Base-by-base conservation (phyloP, 2,888 invertebrate genomes). In the Lasioglossum lativentre region DNA sequence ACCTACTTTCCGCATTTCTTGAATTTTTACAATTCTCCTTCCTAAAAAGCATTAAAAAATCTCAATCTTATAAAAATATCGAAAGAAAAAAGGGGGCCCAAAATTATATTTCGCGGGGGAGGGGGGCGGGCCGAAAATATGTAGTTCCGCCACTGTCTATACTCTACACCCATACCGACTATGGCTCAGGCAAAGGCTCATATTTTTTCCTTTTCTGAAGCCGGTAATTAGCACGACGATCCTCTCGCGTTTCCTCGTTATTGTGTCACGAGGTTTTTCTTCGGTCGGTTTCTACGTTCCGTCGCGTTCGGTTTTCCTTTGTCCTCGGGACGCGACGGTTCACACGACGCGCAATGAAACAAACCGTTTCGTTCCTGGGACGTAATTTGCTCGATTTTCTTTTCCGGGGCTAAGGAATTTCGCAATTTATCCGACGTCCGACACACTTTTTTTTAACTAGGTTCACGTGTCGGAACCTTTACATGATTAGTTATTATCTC, bases 161-260 rank as follows among this genome's bases (percentile, higher is more conserved):
- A 30, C 30, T n/a, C 63, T 5, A 30, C 16, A 16, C n/a, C n/a
- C n/a, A n/a, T n/a, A n/a, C n/a, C n/a, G n/a, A n/a, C n/a, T n/a
- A n/a, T n/a, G n/a, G n/a, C n/a, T n/a, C n/a, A n/a, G n/a, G n/a
- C n/a, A n/a, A n/a, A n/a, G n/a, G n/a, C n/a, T n/a, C n/a, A n/a
- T 16, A 63, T 70, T 42, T 42, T 42, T 71, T 71, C 27, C 27
- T 42, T 52, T 73, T 52, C 10, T 34, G 14, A 83, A 86, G 66
- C n/a, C 59, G 68, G 76, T 86, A 89, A 89, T 89, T 89, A 90
- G 71, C 63, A 66, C 56, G 79, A 74, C 75, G 77, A 68, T 85
- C 74, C n/a, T n/a, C 82, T 80, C 68, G 66, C 71, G 70, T 90
- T 89, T 89, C 88, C 88, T 90, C 70, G 88, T 88, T 90, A 88